Conservation (phyloP, 2,113 vertebrate species). For the Melanostigma gelatinosum region DNA sequence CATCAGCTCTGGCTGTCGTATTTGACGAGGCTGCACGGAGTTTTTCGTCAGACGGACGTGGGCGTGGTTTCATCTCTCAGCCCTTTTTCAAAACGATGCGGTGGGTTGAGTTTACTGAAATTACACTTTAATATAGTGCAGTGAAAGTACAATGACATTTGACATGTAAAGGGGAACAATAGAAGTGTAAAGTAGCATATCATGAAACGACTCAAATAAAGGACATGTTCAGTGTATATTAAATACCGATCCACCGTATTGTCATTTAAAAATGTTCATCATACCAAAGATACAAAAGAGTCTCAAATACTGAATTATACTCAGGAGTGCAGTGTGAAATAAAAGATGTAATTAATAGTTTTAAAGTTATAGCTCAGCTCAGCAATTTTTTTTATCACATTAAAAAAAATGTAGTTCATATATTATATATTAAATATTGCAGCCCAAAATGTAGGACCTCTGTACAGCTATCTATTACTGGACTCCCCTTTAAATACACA, state of each 20-base stretch:
- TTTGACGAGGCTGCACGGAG: too few relatives aligned
- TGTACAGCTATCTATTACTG: conserved; percentile 48
- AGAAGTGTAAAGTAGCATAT: not conserved
- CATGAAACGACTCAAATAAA: not conserved
- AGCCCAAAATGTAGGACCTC: conserved; percentile 10
- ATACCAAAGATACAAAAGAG: not conserved
- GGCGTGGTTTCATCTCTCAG: not conserved
- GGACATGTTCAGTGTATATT: not conserved
- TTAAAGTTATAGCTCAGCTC: not conserved
- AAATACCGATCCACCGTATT: not conserved
- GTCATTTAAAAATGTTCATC: not conserved
- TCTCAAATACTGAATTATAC: not conserved
- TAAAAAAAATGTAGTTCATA: not conserved
- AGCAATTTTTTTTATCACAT: not conserved
- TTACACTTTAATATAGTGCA: not conserved
- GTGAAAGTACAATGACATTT: not conserved
- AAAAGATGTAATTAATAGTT: not conserved
- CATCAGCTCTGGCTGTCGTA: not conserved
- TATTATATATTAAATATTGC: conserved; percentile 6
- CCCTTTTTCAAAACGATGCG: not conserved
- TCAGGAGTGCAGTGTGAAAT: not conserved
- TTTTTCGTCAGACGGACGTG: not conserved
- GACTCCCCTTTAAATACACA: conserved; percentile 53
- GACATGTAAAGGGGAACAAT: not conserved
- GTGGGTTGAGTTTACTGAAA: not conserved